Percentiles rank a stretch among this genome's conserved stretches.
Conservation (phyloP, 2,888 invertebrate species). For the Colletes collaris region DNA sequence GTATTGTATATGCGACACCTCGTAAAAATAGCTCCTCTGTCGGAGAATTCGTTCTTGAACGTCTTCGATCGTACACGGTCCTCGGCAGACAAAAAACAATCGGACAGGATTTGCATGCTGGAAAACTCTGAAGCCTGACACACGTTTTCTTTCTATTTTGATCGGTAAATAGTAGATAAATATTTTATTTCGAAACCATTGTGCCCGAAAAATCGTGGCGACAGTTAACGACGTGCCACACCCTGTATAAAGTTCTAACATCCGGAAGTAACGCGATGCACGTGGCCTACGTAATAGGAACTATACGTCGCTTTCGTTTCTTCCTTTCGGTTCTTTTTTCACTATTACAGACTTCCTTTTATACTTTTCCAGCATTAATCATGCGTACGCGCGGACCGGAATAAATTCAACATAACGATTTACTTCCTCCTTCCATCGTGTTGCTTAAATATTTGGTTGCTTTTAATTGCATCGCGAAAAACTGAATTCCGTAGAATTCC, state of each 20-base stretch:
- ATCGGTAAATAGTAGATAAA: too few species aligned
- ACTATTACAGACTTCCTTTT: constrained; percentile 17
- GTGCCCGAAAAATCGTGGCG: too few species aligned
- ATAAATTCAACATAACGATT: too few species aligned
- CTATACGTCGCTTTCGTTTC: neutral
- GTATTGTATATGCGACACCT: constrained; percentile 55
- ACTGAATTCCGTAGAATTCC: neutral
- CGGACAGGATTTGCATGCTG: neutral
- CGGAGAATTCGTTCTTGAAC: constrained; percentile 41
- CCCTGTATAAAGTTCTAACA: constrained; percentile 49
- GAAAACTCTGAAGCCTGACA: too few species aligned
- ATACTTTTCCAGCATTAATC: neutral
- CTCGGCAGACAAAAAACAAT: neutral
- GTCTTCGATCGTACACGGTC: neutral
- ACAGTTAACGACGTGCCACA: neutral
- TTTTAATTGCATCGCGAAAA: too few species aligned
- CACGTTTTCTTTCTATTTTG: too few species aligned
- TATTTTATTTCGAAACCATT: too few species aligned
- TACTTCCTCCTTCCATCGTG: too few species aligned
- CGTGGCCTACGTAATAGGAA: constrained; percentile 14
- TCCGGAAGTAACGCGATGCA: constrained; percentile 48
- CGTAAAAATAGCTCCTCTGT: constrained; percentile 52
- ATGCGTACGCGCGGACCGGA: neutral
- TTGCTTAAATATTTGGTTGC: too few species aligned
- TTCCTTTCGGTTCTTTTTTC: constrained; percentile 18